Base-by-base conservation (phyloP, 1,140 invertebrate species). In the Phthorimaea operculella region DNA sequence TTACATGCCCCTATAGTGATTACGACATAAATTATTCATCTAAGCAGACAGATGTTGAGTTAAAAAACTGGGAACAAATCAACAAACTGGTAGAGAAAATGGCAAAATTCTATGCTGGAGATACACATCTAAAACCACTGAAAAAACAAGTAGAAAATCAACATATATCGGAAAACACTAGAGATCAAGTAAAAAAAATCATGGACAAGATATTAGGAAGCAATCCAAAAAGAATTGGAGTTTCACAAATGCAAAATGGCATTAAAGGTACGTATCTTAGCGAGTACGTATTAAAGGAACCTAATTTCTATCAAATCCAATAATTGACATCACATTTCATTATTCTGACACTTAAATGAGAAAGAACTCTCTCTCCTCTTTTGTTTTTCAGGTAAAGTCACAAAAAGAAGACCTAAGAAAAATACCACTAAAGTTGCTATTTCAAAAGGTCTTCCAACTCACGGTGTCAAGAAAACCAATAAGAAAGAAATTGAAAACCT, bases 21-120 rank as follows among this genome's bases (percentile, higher is more conserved):
- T 89, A 90, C 75, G 89, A 91, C 62, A 81, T 90, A 2, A 83
- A 74, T 44, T 76, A 86, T 60, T 86, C 87, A 56, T 77, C 85
- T 18, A 79, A 77, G 15, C 87, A 90, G 70, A 86, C 82, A 48
- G 57, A 86, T 18, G 76, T 91, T 14, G 88, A 90, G 76, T 92
- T 92, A 67, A 87, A 85, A 72, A 83, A 90, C 54, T 90, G 88
- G 87, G 73, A 86, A 33, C 57, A 74, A 49, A 66, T 92, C n/a
- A 72, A 80, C 11, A 72, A 75, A 51, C 79, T 87, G 47, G 61
- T 91, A 34, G 84, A 89, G 56, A 87, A 87, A 68, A 62, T 87
- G 48, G 55, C 90, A 4, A 70, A 78, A 53, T 80, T 85, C 59
- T 83, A 83, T 44, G 59, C 55, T 44, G 72, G 76, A 21, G 66